phyloP scores from a whole-genome alignment of 1,140 invertebrate species.

The Orius insidiosus region DNA sequence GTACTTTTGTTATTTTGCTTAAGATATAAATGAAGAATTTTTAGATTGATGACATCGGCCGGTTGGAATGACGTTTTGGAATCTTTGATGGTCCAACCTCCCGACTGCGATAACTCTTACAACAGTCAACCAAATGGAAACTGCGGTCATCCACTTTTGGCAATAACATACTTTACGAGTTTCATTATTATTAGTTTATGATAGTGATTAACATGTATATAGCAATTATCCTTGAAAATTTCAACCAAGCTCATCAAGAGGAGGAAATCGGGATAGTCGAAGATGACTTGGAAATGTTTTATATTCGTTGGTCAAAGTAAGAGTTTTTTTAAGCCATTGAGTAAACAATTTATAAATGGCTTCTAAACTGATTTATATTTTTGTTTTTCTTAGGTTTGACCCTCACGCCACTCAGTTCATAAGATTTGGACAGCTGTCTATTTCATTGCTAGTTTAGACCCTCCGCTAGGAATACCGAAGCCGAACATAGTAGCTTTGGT shows the following conservation, averaged over 20 bases:
- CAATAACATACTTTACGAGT: constrained; percentile 84
- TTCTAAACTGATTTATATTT: too few species aligned
- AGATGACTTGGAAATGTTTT: constrained; percentile 96
- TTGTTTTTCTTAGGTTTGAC: constrained; percentile 58
- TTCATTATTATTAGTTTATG: constrained; percentile 93
- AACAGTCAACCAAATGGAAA: constrained; percentile 67
- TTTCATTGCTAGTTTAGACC: constrained; percentile 86
- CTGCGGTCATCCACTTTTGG: constrained; percentile 75
- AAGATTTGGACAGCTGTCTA: constrained; percentile 78
- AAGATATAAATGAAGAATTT: too few species aligned
- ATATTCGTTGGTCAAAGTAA: constrained; percentile 89
- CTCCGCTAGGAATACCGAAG: constrained; percentile 73
- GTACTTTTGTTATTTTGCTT: too few species aligned
- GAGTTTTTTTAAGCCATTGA: constrained; percentile 21
- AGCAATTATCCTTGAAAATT: constrained; percentile 92
- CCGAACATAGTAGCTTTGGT: constrained; percentile 89
- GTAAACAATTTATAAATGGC: too few species aligned
- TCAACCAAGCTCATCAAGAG: constrained; percentile 91
- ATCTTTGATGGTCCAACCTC: constrained; percentile 73
- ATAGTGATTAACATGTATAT: constrained; percentile 99
- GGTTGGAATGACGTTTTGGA: constrained; percentile 89
- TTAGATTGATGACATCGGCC: constrained; percentile 77
- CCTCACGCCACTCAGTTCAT: constrained; percentile 93
- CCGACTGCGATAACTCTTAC: constrained; percentile 57
- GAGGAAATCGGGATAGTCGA: constrained; percentile 94